Base-by-base conservation (phyloP, 2,113 vertebrate genomes). In the Cyphomyrus plagiostoma region DNA sequence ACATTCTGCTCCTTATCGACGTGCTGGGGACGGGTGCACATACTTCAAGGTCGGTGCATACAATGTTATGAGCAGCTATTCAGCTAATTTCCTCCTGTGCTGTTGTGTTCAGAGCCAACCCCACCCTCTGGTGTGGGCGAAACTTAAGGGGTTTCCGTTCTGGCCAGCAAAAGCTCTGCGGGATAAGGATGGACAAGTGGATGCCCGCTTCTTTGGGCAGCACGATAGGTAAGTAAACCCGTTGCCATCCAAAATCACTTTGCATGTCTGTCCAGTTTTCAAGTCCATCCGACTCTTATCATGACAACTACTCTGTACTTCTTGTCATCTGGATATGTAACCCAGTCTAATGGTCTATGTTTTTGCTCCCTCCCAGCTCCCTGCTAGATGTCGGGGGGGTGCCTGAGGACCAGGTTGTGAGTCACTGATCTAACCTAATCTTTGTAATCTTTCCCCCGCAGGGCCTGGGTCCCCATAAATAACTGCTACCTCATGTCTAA, bases 401-500 rank as follows among this genome's bases (percentile, higher is more conserved):
- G 8, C n/a, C 58, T 66, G 62, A 66, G 62, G 62, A 26, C 62
- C 9, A 30, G n/a, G 9, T 30, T 11, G n/a, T 30, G 10, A 66
- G 19, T 26, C 9, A 30, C n/a, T 30, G 10, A 11, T 70, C 62
- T 70, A 70, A 70, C n/a, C 26, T 70, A 30, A 30, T 70, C 88
- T 93, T 35, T 35, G 1, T 35, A 35, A 35, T 1, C 35, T 35
- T 89, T 49, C 90, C 23, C 39, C 52, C 89, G 0, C 92, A 99
- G 98, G 94, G 98, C 98, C 92, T 99, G 98, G 98, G 98, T 99
- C 93, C 98, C 98, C 89, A 97, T 99, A 93, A 99, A 99, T 96
- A 99, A 99, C 96, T 99, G 98, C 97, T 99, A 99, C 97, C 97
- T 99, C 96, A 99, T 99, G 98, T 99, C 98, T 94, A 99, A 99